Conservation (phyloP, 2,888 invertebrate genomes). For the Argyresthia albistria region DNA sequence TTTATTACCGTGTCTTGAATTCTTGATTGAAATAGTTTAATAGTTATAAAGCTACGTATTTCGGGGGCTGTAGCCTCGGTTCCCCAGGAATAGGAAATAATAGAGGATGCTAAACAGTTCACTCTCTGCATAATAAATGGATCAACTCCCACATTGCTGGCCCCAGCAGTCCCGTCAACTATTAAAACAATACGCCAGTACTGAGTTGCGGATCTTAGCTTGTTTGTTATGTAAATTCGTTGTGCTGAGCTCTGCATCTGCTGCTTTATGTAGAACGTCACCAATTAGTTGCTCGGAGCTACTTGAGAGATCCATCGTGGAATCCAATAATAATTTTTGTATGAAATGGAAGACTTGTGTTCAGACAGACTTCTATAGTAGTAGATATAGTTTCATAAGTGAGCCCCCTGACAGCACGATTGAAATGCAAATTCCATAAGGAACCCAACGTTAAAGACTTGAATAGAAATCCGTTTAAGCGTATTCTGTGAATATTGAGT, state of each 20-base stretch:
- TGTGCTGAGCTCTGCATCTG: constrained; percentile 1
- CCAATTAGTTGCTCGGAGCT: background rate
- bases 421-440: constrained; percentile 23
- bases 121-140: no score
- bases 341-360: no score
- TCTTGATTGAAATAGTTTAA: no score
- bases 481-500: constrained; percentile 35
- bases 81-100: no score
- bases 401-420: constrained; percentile 13
- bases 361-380: no score
- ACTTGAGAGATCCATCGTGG: no score
- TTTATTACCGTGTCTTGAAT: no score
- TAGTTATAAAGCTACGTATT: no score
- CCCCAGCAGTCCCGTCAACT: constrained; percentile 4
- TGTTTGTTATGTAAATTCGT: constrained; percentile 9
- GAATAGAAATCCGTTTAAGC: constrained; percentile 31
- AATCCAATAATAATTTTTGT: no score
- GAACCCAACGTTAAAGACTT: constrained; percentile 21
- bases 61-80: no score
- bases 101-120: no score
- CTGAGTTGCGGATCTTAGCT: background rate
- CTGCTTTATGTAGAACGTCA: background rate
- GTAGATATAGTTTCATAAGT: background rate
- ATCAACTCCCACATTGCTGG: no score
- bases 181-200: constrained; percentile 8